Evolutionary conservation across 2,797 vertebrate genomes (phyloP), one percentile per base, ranked within the genome.

Genomic region (Euphonia xanthogaster): DNA sequence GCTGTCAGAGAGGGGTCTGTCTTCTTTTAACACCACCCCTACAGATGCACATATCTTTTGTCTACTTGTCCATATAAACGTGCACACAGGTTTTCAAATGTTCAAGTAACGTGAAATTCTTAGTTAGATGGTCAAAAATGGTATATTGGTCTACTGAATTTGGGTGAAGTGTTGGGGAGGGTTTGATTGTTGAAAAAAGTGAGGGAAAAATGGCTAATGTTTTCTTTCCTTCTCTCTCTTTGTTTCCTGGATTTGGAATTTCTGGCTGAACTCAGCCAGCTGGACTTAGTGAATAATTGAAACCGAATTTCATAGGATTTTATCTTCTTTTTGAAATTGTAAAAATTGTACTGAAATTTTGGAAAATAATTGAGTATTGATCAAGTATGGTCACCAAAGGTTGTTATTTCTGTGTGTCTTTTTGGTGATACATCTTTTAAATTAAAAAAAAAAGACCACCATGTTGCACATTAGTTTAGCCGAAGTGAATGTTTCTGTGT

Each of bases 1-100:
- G 88, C 45, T 86, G 8, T 35, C 18, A 72, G 57, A 63, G 50
- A n/a, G 14, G 9, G 2, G 1, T 63, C 44, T 57, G 23, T 76
- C 31, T 47, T 86, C 47, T 90, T 85, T 39, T 44, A 61, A 53
- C 23, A 19, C 37, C 16, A 37, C 8, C 62, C 42, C 73, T 61
- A 31, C 14, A 72, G 39, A 7, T 71, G 17, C 1, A 24, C 0
- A 0, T 15, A n/a, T 63, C 18, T 71, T 71, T 77, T 2, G 33
- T 71, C 21, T 80, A 2, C 22, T 22, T 66, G 10, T 61, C 7
- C 53, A 8, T 75, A 12, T 31, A 21, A 25, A 31, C 6, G 9
- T 47, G 7, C 4, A 35, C 9, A 39, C 9, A 58, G 30, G 10
- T 70, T 87, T 60, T 62, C 3, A 60, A 83, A 48, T 33, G n/a